These are phyloP conservation scores for Dolomedes plantarius DNA, from an alignment of 2,888 invertebrate genomes.

Conservation along the genomic window DNA sequence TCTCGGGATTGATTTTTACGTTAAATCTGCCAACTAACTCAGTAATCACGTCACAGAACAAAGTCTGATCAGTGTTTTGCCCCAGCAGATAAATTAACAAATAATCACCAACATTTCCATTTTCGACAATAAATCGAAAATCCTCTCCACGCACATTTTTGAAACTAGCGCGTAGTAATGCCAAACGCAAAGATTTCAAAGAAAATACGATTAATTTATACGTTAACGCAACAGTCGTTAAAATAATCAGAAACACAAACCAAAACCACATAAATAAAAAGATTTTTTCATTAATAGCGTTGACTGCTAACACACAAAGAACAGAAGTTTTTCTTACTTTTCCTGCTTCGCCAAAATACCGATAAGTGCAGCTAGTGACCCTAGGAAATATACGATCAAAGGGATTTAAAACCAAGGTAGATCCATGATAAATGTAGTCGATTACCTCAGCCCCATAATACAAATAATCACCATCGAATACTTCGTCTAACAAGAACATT, in stretches of 20 bases:
- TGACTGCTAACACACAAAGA: constrained; percentile 74
- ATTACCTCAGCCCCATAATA: constrained; percentile 67
- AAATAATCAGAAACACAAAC: constrained; percentile 66
- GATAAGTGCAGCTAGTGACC: constrained; percentile 73
- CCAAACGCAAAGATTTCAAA: constrained; percentile 90
- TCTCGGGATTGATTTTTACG: too few species aligned
- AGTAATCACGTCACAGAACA: neutral
- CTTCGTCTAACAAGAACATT: constrained; percentile 74
- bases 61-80: constrained; percentile 84
- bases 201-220: constrained; percentile 91
- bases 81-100: constrained; percentile 93
- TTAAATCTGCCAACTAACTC: constrained; percentile 7
- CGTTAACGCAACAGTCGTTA: constrained; percentile 81
- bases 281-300: constrained; percentile 74
- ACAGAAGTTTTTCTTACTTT: constrained; percentile 72
- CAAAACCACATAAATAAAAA: constrained; percentile 74
- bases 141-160: constrained; percentile 89
- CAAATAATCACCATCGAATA: constrained; percentile 67
- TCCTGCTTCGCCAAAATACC: constrained; percentile 72
- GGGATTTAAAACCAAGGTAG: constrained; percentile 81
- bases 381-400: constrained; percentile 73
- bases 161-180: constrained; percentile 91
- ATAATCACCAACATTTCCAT: constrained; percentile 94
- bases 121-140: constrained; percentile 91
- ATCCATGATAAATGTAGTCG: constrained; percentile 87